phyloP scores from a whole-genome alignment of 2,888 invertebrate genomes.

The Eucriotettix oculatus region DNA sequence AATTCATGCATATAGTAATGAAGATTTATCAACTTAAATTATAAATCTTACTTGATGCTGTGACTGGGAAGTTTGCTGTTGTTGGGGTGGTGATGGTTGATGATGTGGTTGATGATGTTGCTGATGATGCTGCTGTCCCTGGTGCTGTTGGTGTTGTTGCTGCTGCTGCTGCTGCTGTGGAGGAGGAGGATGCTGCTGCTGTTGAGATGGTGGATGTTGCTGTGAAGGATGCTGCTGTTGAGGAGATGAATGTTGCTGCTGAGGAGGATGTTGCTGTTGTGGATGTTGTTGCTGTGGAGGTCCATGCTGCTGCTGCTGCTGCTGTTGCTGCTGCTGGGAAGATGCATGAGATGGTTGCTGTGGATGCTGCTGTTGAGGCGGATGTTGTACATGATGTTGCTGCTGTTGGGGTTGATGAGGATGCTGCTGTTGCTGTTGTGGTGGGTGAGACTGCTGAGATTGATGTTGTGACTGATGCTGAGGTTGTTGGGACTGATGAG shows the following conservation, averaged over 20 bases:
- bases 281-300: background rate
- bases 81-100: background rate
- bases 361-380: constrained; percentile 33
- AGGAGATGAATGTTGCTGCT: background rate
- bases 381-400: constrained; percentile 24
- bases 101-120: background rate
- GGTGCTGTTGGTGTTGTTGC: background rate
- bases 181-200: constrained; percentile 9
- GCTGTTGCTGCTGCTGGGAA: constrained; percentile 4
- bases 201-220: constrained; percentile 33
- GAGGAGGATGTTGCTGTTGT: constrained; percentile 2
- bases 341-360: constrained; percentile 6
- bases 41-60: background rate
- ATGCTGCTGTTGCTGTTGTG: constrained; percentile 8
- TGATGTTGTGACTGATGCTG: constrained; percentile 24
- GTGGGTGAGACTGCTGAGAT: constrained; percentile 18
- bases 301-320: background rate
- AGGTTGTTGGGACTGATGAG: constrained; percentile 17
- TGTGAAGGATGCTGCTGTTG: constrained; percentile 18
- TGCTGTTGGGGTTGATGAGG: background rate
- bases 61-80: background rate
- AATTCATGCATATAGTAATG: too few species aligned
- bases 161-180: background rate
- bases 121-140: background rate
- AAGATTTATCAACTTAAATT: too few species aligned